phyloP scores from a whole-genome alignment of 2,113 vertebrate species.

The Myrmecobius fasciatus region DNA sequence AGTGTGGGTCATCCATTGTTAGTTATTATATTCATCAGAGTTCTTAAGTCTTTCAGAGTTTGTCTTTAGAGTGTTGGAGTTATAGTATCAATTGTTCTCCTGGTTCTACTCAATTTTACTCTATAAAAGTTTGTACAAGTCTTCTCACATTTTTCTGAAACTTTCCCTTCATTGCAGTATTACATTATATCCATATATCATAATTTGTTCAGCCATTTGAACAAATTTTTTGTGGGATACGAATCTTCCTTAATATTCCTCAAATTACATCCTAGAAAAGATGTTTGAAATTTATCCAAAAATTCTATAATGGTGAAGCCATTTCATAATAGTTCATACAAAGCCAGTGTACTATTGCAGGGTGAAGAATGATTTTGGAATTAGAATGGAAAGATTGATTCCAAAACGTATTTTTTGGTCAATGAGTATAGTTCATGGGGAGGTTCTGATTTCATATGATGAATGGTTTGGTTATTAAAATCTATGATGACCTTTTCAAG shows the following conservation, averaged over 20 bases:
- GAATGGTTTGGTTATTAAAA: not conserved
- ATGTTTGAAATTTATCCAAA: not conserved
- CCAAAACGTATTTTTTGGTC: not conserved
- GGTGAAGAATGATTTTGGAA: not conserved
- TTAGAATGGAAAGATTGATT: not conserved
- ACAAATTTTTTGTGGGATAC: not conserved
- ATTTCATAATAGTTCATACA: not conserved
- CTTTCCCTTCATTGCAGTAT: not conserved
- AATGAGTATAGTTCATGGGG: not conserved
- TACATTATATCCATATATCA: not conserved
- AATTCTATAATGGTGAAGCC: not conserved
- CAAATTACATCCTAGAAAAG: not conserved
- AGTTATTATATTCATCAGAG: not conserved
- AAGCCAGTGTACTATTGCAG: not conserved
- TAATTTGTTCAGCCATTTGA: not conserved
- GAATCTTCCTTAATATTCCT: not conserved
- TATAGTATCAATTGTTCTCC: not conserved
- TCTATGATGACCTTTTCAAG: not conserved
- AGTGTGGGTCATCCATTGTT: not conserved
- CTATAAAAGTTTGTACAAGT: not conserved
- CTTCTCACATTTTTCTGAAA: not conserved
- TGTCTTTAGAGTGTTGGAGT: not conserved
- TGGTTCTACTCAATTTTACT: not conserved
- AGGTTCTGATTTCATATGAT: not conserved
- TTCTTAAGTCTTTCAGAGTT: not conserved